A percentile compares a stretch with the other conserved stretches of the same genome.
Conservation (phyloP, 1,140 invertebrate species). For the Lutraria rhynchaena region DNA sequence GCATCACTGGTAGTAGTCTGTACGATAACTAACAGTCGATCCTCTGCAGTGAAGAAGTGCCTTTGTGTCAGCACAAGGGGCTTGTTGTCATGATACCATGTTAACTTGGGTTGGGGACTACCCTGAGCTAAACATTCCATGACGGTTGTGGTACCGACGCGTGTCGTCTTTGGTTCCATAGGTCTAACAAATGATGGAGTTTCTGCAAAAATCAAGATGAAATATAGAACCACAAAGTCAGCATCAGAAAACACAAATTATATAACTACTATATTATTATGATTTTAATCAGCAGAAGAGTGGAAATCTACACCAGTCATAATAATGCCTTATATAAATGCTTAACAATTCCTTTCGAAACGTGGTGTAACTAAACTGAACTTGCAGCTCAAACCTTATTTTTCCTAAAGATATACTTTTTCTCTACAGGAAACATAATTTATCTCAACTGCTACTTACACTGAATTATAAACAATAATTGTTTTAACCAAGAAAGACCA, state of each 20-base stretch:
- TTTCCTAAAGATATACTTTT: too few relatives aligned
- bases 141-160: conserved; percentile 90
- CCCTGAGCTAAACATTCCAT: conserved; percentile 94
- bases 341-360: too few relatives aligned
- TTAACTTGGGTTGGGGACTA: conserved; percentile 92
- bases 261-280: background rate
- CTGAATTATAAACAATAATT: too few relatives aligned
- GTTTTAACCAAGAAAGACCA: too few relatives aligned
- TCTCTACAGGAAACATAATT: too few relatives aligned
- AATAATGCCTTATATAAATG: background rate
- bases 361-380: too few relatives aligned
- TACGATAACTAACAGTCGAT: conserved; percentile 94
- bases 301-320: background rate
- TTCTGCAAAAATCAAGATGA: conserved; percentile 84
- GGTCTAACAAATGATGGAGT: conserved; percentile 92
- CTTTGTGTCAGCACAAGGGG: conserved; percentile 87
- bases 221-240: background rate
- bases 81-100: conserved; percentile 93
- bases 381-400: too few relatives aligned
- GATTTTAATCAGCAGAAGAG: background rate
- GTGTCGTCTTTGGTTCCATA: conserved; percentile 92
- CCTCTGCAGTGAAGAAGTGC: conserved; percentile 92
- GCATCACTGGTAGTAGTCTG: conserved; percentile 89
- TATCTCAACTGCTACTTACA: too few relatives aligned
- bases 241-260: background rate